Conservation (phyloP, 2,113 vertebrate genomes). For the Catharus minimus region DNA sequence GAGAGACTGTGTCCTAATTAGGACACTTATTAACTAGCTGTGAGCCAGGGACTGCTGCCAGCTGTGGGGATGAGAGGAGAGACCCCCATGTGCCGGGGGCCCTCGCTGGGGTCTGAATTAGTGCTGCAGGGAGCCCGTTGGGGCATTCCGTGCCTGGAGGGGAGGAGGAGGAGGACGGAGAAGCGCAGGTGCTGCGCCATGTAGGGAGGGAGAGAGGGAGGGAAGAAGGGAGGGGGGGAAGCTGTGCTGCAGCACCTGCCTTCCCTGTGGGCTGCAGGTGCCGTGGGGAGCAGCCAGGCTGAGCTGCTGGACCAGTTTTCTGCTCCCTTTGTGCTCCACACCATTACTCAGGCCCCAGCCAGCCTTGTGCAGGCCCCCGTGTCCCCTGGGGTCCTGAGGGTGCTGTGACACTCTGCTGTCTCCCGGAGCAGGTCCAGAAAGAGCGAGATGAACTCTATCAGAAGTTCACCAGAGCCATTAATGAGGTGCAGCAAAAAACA, state of each 20-base stretch:
- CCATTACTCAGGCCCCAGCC: not conserved
- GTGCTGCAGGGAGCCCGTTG: rapidly evolving
- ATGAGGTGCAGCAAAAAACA: constrained; percentile 80
- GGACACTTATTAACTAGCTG: constrained; percentile 41
- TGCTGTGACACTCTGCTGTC: rapidly evolving
- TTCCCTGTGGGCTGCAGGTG: not conserved
- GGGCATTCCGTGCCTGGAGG: not conserved
- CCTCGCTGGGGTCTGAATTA: not conserved
- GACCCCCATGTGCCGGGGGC: not conserved
- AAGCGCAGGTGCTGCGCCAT: not conserved
- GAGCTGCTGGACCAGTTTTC: not conserved
- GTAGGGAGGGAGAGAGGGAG: not conserved
- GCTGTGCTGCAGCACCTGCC: not conserved
- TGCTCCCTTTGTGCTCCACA: not conserved
- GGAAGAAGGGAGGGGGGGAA: not conserved
- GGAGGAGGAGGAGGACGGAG: not conserved
- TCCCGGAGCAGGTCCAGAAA: constrained; percentile 79
- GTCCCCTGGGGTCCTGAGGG: not conserved
- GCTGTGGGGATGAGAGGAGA: not conserved
- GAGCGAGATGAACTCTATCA: constrained; percentile 83
- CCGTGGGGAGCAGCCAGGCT: rapidly evolving
- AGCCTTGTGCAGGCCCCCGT: not conserved
- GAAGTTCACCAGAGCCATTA: constrained; percentile 79
- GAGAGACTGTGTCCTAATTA: constrained; percentile 47
- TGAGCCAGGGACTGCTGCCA: constrained; percentile 21